Evolutionary conservation across 2,888 invertebrate genomes (phyloP), one percentile per base, ranked within the genome.

Genomic region (Epistrophe eligans): DNA sequence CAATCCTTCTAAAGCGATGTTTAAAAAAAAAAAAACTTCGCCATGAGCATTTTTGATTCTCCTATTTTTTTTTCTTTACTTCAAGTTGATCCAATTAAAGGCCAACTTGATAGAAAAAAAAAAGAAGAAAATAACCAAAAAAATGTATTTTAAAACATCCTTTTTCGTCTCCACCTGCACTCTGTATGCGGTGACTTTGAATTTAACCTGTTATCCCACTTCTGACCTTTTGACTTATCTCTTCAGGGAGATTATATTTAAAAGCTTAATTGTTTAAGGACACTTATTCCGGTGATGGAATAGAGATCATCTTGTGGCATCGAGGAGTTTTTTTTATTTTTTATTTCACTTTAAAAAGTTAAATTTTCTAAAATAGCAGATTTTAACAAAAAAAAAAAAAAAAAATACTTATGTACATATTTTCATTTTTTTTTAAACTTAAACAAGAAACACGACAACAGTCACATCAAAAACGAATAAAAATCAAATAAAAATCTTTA

Each of bases 401-500:
- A 58, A 58, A 8, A 58, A 35, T 8, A 43, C 2, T 1, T n/a
- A n/a, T n/a, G n/a, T n/a, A 43, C 15, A 2, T 13, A 43, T 15
- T 43, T 43, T 4, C 15, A 15, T 32, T 66, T 32, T 48, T 48
- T 48, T 35, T 15, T n/a, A n/a, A 13, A 35, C 11, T 8, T 15
- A 48, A 66, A 45, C 24, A 10, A 48, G 19, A 5, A 35, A 48
- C 24, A 15, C 19, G 15, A n/a, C 38, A 19, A 17, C 17, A 48
- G 17, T 66, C 40, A 60, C 62, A 62, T 84, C 58, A 77, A 67
- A 71, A 60, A 50, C 38, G 52, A 76, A 80, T 77, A 76, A 50
- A 72, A 84, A 80, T 77, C 58, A 38, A 84, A 84, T 52, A 24
- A 72, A 66, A 77, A 57, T 80, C 72, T 13, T 67, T 73, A 8